Conservation (phyloP, 2,888 invertebrate species). For the Euclidia mi region DNA sequence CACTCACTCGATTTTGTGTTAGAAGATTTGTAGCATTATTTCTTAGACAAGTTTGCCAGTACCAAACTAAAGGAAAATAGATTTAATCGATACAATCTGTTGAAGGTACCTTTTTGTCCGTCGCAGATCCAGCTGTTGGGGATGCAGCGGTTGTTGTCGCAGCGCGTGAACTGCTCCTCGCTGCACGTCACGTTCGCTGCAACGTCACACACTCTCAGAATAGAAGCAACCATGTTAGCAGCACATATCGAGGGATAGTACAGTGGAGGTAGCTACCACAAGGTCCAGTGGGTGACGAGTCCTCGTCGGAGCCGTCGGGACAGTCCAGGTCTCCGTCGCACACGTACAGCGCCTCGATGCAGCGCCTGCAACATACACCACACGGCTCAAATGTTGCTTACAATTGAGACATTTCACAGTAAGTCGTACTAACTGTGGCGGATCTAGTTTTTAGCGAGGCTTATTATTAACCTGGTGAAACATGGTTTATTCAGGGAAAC, state of each 20-base stretch:
- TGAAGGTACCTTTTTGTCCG: constrained; percentile 87
- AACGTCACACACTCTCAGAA: neutral
- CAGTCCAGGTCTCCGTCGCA: constrained; percentile 95
- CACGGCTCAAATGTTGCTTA: neutral
- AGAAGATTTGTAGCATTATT: no score
- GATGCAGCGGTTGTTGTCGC: constrained; percentile 92
- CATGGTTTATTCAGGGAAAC: no score
- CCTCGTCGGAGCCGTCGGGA: constrained; percentile 94
- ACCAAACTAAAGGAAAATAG: no score
- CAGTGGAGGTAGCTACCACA: constrained; percentile 84
- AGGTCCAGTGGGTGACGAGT: constrained; percentile 89
- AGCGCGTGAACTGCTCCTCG: constrained; percentile 88
- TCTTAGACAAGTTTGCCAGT: no score
- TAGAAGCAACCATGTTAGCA: neutral
- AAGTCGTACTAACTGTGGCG: no score
- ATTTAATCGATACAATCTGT: no score
- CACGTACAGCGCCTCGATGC: constrained; percentile 92
- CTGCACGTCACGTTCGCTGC: constrained; percentile 86
- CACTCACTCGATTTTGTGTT: no score
- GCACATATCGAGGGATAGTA: neutral
- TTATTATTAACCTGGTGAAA: no score
- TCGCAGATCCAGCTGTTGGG: constrained; percentile 91
- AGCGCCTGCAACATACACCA: constrained; percentile 83
- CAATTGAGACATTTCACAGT: no score
- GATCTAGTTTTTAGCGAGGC: no score